Evolutionary conservation across 23 tunicate species (phyloP).

Genomic region (Aplidium turbinatum): DNA sequence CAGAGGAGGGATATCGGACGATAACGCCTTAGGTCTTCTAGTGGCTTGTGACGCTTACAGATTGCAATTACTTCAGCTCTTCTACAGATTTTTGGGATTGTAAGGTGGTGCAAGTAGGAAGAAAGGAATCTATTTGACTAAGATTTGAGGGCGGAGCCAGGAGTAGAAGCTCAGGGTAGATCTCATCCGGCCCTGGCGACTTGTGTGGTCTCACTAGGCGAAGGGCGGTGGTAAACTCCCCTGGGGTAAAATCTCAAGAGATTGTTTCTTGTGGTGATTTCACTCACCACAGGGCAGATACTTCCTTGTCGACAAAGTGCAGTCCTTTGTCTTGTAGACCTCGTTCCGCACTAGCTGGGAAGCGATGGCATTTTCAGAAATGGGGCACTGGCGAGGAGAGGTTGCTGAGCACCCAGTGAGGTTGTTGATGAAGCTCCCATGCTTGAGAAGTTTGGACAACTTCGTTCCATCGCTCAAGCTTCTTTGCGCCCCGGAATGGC

Average conservation of each 20-base stretch:
- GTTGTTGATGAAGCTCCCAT: conserved; percentile 23
- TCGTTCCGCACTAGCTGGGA: conserved; percentile 24
- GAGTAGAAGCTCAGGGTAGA: not conserved
- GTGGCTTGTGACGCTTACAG: conserved; percentile 21
- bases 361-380: conserved; percentile 29
- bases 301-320: not conserved
- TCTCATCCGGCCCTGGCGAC: not conserved
- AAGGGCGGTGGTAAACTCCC: not conserved
- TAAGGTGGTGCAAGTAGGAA: conserved; percentile 12
- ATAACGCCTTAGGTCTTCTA: conserved; percentile 12
- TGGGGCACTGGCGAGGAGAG: conserved; percentile 12
- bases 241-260: not conserved
- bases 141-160: not conserved
- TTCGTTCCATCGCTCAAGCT: conserved; percentile 31
- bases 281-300: not conserved
- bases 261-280: not conserved
- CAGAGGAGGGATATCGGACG: conserved; percentile 21
- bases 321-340: not conserved
- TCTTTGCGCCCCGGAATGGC: too few relatives aligned
- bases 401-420: conserved; percentile 24
- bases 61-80: conserved; percentile 3
- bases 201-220: not conserved
- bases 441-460: conserved; percentile 14
- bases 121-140: not conserved
- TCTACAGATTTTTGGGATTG: conserved; percentile 12